phyloP scores from a whole-genome alignment of 2,888 invertebrate genomes.

The Hybos culiciformis region DNA sequence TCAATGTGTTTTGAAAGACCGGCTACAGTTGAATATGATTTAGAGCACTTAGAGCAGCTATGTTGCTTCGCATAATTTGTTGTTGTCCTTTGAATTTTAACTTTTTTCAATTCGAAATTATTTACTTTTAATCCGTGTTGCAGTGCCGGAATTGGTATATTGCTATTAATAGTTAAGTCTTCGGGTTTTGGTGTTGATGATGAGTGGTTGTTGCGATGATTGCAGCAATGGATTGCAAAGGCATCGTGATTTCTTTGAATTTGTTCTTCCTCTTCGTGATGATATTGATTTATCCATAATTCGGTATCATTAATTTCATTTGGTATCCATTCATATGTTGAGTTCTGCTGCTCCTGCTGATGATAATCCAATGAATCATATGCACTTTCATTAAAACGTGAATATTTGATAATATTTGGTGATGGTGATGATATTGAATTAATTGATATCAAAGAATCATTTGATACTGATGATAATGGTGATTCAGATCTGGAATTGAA shows the following conservation, averaged over 20 bases:
- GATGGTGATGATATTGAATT: conserved; percentile 11
- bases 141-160: conserved; percentile 19
- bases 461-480: conserved; percentile 7
- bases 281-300: conserved; percentile 8
- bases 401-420: not conserved
- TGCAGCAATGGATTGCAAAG: conserved; percentile 26
- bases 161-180: conserved; percentile 30
- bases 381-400: no score
- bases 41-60: conserved; percentile 84
- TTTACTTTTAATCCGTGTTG: not conserved
- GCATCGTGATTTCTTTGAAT: no score
- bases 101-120: not conserved
- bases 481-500: conserved; percentile 3
- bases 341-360: not conserved
- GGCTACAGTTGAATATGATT: conserved; percentile 90
- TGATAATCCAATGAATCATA: no score
- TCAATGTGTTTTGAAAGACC: conserved; percentile 93
- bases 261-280: conserved; percentile 8
- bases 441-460: conserved; percentile 3
- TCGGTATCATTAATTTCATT: not conserved
- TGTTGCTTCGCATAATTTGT: conserved; percentile 41
- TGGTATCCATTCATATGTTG: not conserved
- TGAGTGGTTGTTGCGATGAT: conserved; percentile 23
- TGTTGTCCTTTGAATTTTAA: not conserved
- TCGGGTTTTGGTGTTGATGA: conserved; percentile 28